Percentiles rank a stretch among this genome's conserved stretches.
phyloP scores from a whole-genome alignment of 2,797 vertebrate genomes.

The Ctenosaura bakeri region DNA sequence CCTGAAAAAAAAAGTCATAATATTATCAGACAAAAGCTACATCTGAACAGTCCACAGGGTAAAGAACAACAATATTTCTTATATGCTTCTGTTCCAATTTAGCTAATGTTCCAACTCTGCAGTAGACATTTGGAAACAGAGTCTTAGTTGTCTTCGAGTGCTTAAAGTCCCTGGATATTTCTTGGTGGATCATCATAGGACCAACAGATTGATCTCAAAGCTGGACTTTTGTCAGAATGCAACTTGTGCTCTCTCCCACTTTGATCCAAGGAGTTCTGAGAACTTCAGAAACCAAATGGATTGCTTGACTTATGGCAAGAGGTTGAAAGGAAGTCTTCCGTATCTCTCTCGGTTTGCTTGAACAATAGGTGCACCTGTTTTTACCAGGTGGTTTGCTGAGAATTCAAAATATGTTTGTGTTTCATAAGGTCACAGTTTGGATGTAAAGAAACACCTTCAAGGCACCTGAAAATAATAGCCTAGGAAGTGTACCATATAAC shows the following conservation, averaged over 20 bases:
- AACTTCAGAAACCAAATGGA: background rate
- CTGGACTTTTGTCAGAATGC: constrained; percentile 9
- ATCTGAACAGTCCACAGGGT: background rate
- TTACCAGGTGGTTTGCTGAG: background rate
- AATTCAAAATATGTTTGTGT: background rate
- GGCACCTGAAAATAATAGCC: background rate
- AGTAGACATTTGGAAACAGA: background rate
- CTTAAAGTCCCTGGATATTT: background rate
- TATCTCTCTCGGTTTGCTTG: background rate
- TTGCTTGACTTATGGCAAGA: background rate
- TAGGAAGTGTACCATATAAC: background rate
- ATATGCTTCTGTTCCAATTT: background rate
- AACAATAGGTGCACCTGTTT: constrained; percentile 2
- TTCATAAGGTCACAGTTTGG: background rate
- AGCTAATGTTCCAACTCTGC: background rate
- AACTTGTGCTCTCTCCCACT: background rate
- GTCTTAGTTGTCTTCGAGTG: background rate
- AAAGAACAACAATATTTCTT: background rate
- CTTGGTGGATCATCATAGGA: background rate
- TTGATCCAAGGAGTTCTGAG: background rate
- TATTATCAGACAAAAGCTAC: background rate
- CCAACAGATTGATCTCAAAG: constrained; percentile 9
- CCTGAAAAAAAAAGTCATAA: background rate
- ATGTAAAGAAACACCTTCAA: background rate
- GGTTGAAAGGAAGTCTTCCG: background rate